Evolutionary conservation across 1,140 invertebrate species (phyloP), one percentile per base, ranked within the genome.

Genomic region (Stratiolaelaps scimitus): DNA sequence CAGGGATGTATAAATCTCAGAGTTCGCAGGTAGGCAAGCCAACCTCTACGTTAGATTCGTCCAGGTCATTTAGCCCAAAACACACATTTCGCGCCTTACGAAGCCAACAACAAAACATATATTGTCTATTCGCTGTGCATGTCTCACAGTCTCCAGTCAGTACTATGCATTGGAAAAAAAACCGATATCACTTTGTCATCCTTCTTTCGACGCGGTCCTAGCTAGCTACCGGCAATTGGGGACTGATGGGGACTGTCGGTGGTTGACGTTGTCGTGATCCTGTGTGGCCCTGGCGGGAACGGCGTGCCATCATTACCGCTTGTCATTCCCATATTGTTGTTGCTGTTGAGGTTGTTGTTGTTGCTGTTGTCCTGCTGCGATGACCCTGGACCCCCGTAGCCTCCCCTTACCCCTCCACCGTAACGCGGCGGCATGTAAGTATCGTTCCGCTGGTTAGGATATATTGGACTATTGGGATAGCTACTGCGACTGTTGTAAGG

Each of bases 181-280:
- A n/a, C n/a, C n/a, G n/a, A n/a, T n/a, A n/a, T n/a, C n/a, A n/a
- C n/a, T n/a, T n/a, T n/a, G n/a, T n/a, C n/a, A n/a, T n/a, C n/a
- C n/a, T n/a, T n/a, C n/a, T n/a, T n/a, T n/a, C n/a, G n/a, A n/a
- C n/a, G n/a, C n/a, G n/a, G n/a, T n/a, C n/a, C n/a, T 40, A 40
- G 34, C 34, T 60, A 60, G 26, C 53, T 60, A 60, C 53, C 53
- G 53, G 53, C 23, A 17, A 60, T 5, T 29, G 53, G 53, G 34
- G 53, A 60, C 26, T 23, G 53, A 29, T 60, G 53, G 53, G 53
- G 53, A 23, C 53, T 60, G 23, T 60, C 53, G 17, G 53, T 60
- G 26, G 53, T 60, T 29, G 53, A 60, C 53, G 53, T 60, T 26
- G 53, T 60, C 53, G 53, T 60, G 23, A 60, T 60, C 53, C 53